Evolutionary conservation across 2,113 vertebrate genomes (phyloP).

Genomic region (Gadus chalcogrammus): DNA sequence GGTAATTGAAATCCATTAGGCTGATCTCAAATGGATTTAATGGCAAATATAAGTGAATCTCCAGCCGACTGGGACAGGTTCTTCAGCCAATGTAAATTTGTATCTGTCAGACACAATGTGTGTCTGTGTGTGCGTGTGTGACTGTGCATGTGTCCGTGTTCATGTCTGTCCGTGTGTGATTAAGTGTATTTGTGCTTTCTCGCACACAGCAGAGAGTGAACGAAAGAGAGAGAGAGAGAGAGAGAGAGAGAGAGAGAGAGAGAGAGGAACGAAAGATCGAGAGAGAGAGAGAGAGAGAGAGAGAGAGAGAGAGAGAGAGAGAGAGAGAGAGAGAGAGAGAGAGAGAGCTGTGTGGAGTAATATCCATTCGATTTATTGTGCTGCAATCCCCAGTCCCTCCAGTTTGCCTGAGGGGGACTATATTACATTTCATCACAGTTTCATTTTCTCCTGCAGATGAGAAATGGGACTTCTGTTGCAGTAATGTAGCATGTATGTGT

Average conservation of each 20-base stretch:
- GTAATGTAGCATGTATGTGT: conserved; percentile 97
- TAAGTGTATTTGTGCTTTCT: conserved; percentile 16
- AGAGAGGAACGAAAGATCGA: neutral
- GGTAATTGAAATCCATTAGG: conserved; percentile 83
- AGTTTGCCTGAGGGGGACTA: conserved; percentile 96
- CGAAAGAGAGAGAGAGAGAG: conserved; percentile 4
- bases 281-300: conserved; percentile 39
- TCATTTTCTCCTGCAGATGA: conserved; percentile 99
- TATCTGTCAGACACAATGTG: conserved; percentile 72
- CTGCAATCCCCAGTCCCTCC: conserved; percentile 94
- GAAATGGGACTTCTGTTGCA: conserved; percentile 93
- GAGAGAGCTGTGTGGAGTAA: conserved; percentile 80
- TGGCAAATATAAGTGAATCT: conserved; percentile 88
- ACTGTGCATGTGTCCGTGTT: conserved; percentile 21
- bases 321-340: conserved; percentile 30
- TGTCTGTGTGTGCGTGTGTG: conserved; percentile 22
- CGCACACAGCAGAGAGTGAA: neutral
- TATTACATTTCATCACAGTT: conserved; percentile 99
- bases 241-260: conserved; percentile 8
- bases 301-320: conserved; percentile 34
- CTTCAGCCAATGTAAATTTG: conserved; percentile 85
- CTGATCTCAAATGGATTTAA: conserved; percentile 83
- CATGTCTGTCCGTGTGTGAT: conserved; percentile 15
- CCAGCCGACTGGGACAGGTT: conserved; percentile 76
- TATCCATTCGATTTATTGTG: conserved; percentile 99